Evolutionary conservation across 2,797 vertebrate genomes (phyloP), one percentile per base, ranked within the genome.

Genomic region (Trichosurus vulpecula): DNA sequence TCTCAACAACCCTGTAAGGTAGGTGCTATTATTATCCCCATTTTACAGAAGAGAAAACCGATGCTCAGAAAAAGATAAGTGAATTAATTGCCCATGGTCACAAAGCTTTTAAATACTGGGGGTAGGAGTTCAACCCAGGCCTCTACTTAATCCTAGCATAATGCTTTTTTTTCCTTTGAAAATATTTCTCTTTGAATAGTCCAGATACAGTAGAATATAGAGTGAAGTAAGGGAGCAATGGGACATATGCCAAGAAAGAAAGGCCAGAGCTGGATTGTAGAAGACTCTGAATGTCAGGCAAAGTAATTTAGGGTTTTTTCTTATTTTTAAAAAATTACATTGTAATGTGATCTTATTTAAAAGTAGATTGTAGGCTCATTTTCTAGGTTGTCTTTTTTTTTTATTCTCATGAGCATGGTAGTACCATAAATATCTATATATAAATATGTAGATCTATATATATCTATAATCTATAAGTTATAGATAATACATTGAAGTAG

Each of bases 331-430:
- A 22, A 96, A 94, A 56, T 8, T n/a, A 94, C 3, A 29, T 5
- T 91, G 30, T 54, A 52, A 31, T 52, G 93, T 95, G 94, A 87
- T 91, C 41, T 74, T 30, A 6, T n/a, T 94, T 19, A 91, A 8
- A 94, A 91, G 52, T 90, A 8, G 19, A 52, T 25, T 87, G 29
- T 66, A 31, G 41, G 22, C 55, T 93, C 93, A 29, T 92, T 96
- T 94, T 51, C 90, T 93, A 87, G 29, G 14, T 22, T 93, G 74
- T 53, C 54, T 92, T 93, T 41, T 94, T 92, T 95, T 95, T 81
- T 93, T 93, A 93, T 56, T 54, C 6, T 52, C 14, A 10, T 52
- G 47, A 95, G 52, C 57, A 92, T 54, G 47, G 90, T 87, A 29
- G 54, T 91, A 93, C 19, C 53, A 29, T 87, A 29, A 90, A 58